phyloP scores from a whole-genome alignment of 2,113 vertebrate genomes.

The Noturus placidus region DNA sequence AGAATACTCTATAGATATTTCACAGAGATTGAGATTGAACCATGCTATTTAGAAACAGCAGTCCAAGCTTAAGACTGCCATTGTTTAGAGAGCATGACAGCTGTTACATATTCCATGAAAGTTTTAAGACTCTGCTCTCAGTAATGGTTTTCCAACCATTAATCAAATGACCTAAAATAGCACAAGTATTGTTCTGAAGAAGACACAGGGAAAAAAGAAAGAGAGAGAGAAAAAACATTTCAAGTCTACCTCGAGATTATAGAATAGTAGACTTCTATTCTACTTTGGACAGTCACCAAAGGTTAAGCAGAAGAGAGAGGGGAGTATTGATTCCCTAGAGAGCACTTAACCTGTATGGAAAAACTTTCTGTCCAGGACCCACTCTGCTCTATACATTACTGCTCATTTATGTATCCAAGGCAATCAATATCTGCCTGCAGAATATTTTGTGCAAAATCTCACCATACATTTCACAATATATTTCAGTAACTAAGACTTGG shows the following conservation, averaged over 20 bases:
- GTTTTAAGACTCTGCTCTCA: constrained; percentile 45
- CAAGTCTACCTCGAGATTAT: constrained; percentile 41
- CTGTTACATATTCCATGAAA: constrained; percentile 39
- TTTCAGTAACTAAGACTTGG: constrained; percentile 1
- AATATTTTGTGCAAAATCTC: not conserved
- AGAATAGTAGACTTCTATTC: constrained; percentile 40
- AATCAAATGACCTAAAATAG: constrained; percentile 52
- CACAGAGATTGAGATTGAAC: constrained; percentile 7
- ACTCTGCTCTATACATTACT: not conserved
- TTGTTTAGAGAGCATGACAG: constrained; percentile 40
- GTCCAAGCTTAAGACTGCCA: constrained; percentile 9
- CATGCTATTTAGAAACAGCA: constrained; percentile 5
- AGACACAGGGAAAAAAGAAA: not conserved
- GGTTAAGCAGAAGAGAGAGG: constrained; percentile 4
- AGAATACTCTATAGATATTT: constrained; percentile 35
- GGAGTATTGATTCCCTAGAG: not conserved
- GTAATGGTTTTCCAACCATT: constrained; percentile 44
- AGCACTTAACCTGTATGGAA: not conserved
- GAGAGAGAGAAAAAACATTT: constrained; percentile 16
- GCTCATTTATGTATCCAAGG: not conserved
- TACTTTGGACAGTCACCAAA: constrained; percentile 38
- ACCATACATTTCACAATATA: not conserved
- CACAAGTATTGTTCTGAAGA: constrained; percentile 41
- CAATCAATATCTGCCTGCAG: constrained; percentile 15
- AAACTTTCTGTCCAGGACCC: not conserved